Base-by-base conservation (phyloP, 1,140 invertebrate species). In the Papilio helenus region DNA sequence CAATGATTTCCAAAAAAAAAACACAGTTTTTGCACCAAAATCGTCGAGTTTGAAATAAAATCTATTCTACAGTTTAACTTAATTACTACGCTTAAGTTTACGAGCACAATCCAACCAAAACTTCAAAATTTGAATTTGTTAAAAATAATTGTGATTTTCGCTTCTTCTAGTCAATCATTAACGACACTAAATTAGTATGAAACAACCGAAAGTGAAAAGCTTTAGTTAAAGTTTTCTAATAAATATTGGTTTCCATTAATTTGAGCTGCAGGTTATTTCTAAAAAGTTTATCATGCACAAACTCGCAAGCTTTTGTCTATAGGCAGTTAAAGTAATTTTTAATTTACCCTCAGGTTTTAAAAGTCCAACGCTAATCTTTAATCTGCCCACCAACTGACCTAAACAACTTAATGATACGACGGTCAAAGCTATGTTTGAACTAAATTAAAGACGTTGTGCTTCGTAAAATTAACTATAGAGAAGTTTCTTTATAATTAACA, bases 1-100 rank as follows among this genome's bases (percentile, higher is more conserved):
- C 61, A 68, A 68, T 12, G 61, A 12, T 68, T 34, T 68, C 61
- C 61, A 34, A 68, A 65, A 68, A 55, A 55, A 68, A 68, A 68
- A 29, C 23, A 16, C 12, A 16, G 18, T 29, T 68, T 58, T 68
- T 55, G 7, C 26, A 12, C 16, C 23, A 29, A 34, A 68, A 68
- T 34, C 23, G 26, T 68, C 61, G 61, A 26, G 26, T 29, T 68
- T 68, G 34, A 29, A 34, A 68, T 29, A 61, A 26, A 68, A 29
- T 68, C 61, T 68, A 68, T 29, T 68, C 61, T 29, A 29, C 26
- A 29, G 10, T 29, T 61, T 61, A 26, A 61, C 20, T 61, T 61
- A 61, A 68, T 29, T 68, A 68, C 61, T 29, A 34, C 61, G 26
- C 26, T 14, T 16, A 16, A 23, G 10, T 34, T 29, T 68, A 68